Evolutionary conservation across 2,888 invertebrate species (phyloP), one percentile per base, ranked within the genome.

Genomic region (Erebia ligea): DNA sequence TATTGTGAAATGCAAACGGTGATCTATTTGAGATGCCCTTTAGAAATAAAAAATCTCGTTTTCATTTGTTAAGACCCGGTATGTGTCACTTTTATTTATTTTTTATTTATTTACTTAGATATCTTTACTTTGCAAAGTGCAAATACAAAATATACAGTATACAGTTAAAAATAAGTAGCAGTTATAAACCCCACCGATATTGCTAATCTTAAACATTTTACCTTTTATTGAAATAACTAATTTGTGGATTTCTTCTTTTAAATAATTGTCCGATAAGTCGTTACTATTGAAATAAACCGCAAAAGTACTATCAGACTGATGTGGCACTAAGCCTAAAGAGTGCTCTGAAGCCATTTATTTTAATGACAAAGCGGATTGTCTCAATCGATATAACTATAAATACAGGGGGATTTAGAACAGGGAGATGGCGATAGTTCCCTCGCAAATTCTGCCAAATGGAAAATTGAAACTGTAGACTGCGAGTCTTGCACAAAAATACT

Each of bases 321-420:
- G 34, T 45, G 19, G 21, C 45, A 6, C 15, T 13, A 45, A 21
- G 9, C 62, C n/a, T 62, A 25, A 40, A 11, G 62, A 48, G 48
- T 10, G 42, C 54, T 54, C 11, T 21, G 42, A 69, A 69, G 67
- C 40, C 62, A 42, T 70, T 67, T 70, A 70, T 67, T 70, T 58
- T 34, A 63, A 63, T 57, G 62, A 67, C 56, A 67, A 61, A 25
- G 48, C 62, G 45, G 52, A 67, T 69, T 50, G 66, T 63, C 62
- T 48, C 34, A 63, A 57, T 70, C 67, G 56, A 70, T 67, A 57
- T 11, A 52, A 13, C 15, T 48, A 50, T 50, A 34, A 34, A 34
- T 59, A 42, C n/a, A 42, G 45, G n/a, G 17, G 17, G 40, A 67
- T 62, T 56, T 13, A 48, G 6, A 13, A 70, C 45, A 56, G 25